Evolutionary conservation across 2,888 invertebrate species (phyloP).

Genomic region (Agrilus biguttatus): DNA sequence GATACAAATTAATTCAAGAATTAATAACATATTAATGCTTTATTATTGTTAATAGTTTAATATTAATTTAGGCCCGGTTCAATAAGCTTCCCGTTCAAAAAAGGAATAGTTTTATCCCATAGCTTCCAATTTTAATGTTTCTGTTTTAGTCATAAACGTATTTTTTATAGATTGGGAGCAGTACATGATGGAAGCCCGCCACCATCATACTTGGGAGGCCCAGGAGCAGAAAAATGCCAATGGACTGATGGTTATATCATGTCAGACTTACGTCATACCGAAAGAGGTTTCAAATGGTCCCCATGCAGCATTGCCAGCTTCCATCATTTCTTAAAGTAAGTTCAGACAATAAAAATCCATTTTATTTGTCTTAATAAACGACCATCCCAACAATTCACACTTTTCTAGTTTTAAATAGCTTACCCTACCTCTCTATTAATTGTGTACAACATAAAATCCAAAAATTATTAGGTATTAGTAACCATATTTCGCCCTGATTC

Average conservation of each 20-base stretch:
- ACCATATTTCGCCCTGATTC: no score
- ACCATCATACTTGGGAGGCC: conserved; percentile 85
- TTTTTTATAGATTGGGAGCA: conserved; percentile 60
- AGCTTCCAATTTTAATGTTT: no score
- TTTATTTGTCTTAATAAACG: not conserved
- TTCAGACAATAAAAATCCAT: conserved; percentile 10
- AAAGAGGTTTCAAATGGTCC: conserved; percentile 90
- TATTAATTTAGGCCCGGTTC: no score
- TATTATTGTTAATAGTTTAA: no score
- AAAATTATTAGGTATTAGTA: no score
- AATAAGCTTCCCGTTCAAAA: no score
- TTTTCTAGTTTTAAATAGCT: no score
- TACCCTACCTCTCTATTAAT: no score
- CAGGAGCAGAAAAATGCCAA: conserved; percentile 85
- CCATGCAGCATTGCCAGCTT: conserved; percentile 86
- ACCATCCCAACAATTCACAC: not conserved
- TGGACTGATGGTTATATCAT: conserved; percentile 96
- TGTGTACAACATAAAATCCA: no score
- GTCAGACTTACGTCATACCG: conserved; percentile 87
- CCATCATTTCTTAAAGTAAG: conserved; percentile 88
- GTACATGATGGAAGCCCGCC: conserved; percentile 95
- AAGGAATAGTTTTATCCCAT: no score
- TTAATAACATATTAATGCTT: no score
- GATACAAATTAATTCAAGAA: no score
- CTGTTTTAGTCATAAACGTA: not conserved